A percentile compares a stretch with the other conserved stretches of the same genome.
phyloP scores from a whole-genome alignment of 2,888 invertebrate genomes.

The Apamea epomidion region DNA sequence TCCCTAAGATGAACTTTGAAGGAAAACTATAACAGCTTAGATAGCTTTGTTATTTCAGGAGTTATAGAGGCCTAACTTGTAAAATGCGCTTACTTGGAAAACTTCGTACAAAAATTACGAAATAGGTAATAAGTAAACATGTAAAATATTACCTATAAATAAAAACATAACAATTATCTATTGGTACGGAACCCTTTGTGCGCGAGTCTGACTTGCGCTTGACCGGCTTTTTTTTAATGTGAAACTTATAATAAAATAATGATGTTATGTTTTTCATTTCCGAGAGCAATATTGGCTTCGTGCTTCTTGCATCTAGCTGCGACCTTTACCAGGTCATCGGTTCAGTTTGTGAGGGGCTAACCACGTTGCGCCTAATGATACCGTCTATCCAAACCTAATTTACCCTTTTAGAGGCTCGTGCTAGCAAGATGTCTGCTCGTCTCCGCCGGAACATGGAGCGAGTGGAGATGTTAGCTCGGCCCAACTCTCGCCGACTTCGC shows the following conservation, averaged over 20 bases:
- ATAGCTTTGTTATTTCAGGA: too few species aligned
- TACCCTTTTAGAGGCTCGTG: slow-evolving; percentile 5
- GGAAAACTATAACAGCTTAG: too few species aligned
- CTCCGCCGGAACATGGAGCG: slow-evolving; percentile 82
- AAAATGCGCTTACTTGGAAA: too few species aligned
- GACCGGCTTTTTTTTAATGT: neutral
- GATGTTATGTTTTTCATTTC: neutral
- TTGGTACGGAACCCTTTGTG: too few species aligned
- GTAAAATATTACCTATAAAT: too few species aligned
- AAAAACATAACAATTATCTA: too few species aligned
- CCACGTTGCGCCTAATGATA: neutral
- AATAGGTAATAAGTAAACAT: too few species aligned
- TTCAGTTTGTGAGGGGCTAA: neutral
- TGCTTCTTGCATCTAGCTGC: neutral
- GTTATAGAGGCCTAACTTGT: too few species aligned
- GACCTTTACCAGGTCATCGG: neutral
- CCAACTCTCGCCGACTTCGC: slow-evolving; percentile 87
- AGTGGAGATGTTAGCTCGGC: slow-evolving; percentile 89
- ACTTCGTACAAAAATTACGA: too few species aligned
- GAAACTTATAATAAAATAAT: neutral
- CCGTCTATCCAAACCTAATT: neutral
- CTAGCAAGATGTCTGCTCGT: slow-evolving; percentile 61
- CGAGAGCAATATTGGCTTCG: neutral
- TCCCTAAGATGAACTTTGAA: too few species aligned
- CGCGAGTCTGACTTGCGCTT: too few species aligned